Evolutionary conservation across 2,888 invertebrate genomes (phyloP).

Genomic region (Drosophila paranaensis): DNA sequence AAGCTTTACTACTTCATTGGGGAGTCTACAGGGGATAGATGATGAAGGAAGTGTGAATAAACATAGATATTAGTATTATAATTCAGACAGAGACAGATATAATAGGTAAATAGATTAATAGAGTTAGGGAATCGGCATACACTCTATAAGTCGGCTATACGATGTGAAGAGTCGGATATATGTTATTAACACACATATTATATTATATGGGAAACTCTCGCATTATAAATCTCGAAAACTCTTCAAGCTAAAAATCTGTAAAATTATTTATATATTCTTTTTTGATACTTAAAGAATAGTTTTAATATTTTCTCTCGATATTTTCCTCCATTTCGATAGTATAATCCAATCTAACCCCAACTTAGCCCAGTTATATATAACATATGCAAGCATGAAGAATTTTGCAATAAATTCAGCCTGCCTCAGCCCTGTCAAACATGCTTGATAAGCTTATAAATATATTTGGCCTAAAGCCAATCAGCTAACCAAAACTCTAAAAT

Average conservation of each 20-base stretch:
- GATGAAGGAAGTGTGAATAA: not conserved
- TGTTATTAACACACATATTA: no score
- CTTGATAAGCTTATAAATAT: not conserved
- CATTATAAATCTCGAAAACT: not conserved
- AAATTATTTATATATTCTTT: not conserved
- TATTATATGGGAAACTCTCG: no score
- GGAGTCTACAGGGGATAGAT: not conserved
- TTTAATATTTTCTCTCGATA: no score
- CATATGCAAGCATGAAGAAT: not conserved
- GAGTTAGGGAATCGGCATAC: not conserved
- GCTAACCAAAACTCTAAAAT: not conserved
- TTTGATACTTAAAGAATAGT: not conserved
- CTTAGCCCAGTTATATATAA: not conserved
- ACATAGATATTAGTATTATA: not conserved
- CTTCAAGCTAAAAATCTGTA: not conserved
- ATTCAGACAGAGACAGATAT: not conserved
- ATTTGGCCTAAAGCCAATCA: conserved; percentile 9
- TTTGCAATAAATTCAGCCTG: not conserved
- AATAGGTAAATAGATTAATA: not conserved
- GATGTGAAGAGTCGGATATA: no score
- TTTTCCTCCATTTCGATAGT: not conserved
- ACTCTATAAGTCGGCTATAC: no score
- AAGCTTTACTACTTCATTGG: conserved; percentile 1
- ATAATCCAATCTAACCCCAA: no score
- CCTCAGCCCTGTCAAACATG: not conserved